Evolutionary conservation across 2,888 invertebrate genomes (phyloP), one percentile per base, ranked within the genome.

Genomic region (Molorchus minor): DNA sequence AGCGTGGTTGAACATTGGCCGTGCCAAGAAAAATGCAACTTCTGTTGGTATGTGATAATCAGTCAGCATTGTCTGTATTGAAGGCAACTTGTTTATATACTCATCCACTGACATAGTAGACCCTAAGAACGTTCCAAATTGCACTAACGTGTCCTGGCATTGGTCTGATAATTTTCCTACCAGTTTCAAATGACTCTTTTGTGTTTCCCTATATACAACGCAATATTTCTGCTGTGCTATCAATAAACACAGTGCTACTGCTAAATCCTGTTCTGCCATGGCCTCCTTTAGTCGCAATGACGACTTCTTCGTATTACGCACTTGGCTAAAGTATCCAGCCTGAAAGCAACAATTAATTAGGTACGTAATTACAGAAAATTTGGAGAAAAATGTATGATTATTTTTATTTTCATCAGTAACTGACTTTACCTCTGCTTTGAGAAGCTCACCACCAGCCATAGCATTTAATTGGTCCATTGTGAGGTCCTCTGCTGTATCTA

Each of bases 181-280:
- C 35, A 98, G 86, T 82, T 94, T 94, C 54, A 94, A 82, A 77
- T 94, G 93, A 56, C 91, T 92, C 60, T 91, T 88, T 12, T 90
- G 88, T 0, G 90, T 88, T 78, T 92, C 91, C 45, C 87, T 86
- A 77, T 91, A 98, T 71, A 98, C 92, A 57, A 98, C 96, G 74
- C 95, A 95, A 78, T 96, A 94, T 63, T 98, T 89, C 79, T 99
- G 98, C 79, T 99, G 99, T 0, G 98, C 96, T 84, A 98, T 94
- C 59, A 98, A 80, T 62, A 99, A 86, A 77, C 97, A 97, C 44
- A 99, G 83, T 0, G 97, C 90, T 21, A 96, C 93, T 13, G 97
- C 96, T 59, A 99, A 84, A 81, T 98, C 93, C 73, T 96, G 92
- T 69, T 96, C 94, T 4, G 95, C 87, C 68, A 99, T 87, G 0